phyloP scores from a whole-genome alignment of 1,140 invertebrate species.

The Drosophila dunni region DNA sequence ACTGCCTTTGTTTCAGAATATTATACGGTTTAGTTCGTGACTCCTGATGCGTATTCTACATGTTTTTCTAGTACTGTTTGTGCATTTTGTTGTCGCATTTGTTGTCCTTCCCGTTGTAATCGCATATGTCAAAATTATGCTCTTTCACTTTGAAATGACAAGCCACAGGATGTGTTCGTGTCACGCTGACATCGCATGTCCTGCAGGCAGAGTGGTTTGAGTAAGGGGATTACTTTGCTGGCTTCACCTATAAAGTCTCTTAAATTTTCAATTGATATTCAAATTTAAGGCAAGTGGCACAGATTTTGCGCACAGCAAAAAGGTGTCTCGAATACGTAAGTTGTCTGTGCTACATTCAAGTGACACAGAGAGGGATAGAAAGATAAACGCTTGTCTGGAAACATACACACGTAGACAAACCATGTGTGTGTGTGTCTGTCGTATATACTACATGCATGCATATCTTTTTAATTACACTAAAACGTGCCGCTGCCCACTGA shows the following conservation, averaged over 20 bases:
- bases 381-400: constrained; percentile 22
- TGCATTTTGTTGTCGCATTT: constrained; percentile 32
- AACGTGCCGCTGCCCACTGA: constrained; percentile 67
- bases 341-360: constrained; percentile 14
- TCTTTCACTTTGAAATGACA: constrained; percentile 70
- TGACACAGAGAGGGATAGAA: constrained; percentile 1
- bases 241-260: constrained; percentile 35
- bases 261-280: constrained; percentile 54
- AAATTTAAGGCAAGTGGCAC: constrained; percentile 44
- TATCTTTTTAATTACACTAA: constrained; percentile 83
- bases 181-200: constrained; percentile 54
- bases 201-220: neutral
- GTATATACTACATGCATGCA: constrained; percentile 53
- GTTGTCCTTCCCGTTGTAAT: constrained; percentile 60
- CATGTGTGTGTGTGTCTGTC: neutral
- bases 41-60: constrained; percentile 22
- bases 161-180: constrained; percentile 57
- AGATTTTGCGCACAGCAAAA: constrained; percentile 28
- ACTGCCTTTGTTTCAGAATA: constrained; percentile 29
- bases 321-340: constrained; percentile 30
- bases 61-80: constrained; percentile 31
- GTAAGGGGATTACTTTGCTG: neutral
- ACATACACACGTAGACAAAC: neutral
- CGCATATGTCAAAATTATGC: constrained; percentile 81
- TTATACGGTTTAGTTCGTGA: constrained; percentile 52